A percentile compares a stretch with the other conserved stretches of the same genome.
phyloP scores from a whole-genome alignment of 2,113 vertebrate species.

The Burhinus bistriatus region DNA sequence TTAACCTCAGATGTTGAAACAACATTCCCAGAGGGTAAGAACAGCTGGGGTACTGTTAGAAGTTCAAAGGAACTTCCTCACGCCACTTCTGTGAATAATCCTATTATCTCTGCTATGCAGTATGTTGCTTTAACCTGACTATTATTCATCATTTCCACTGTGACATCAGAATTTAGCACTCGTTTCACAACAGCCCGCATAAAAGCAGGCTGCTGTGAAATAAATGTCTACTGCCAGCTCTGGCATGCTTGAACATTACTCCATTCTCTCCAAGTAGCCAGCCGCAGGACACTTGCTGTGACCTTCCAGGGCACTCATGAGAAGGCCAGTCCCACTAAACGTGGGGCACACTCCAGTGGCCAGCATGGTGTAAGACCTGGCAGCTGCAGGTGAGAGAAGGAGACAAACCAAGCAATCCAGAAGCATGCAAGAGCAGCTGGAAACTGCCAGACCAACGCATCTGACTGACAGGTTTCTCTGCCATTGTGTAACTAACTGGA shows the following conservation, averaged over 20 bases:
- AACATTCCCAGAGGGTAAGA: neutral
- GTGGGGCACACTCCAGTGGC: neutral
- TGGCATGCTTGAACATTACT: neutral
- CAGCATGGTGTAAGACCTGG: neutral
- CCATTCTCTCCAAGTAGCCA: neutral
- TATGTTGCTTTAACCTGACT: constrained; percentile 8
- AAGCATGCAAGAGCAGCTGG: neutral
- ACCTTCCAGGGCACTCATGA: neutral
- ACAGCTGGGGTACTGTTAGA: neutral
- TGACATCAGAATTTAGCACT: neutral
- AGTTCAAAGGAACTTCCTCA: constrained; percentile 2
- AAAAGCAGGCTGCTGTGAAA: neutral
- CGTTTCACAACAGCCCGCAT: neutral
- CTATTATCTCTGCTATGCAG: neutral
- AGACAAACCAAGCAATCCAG: neutral
- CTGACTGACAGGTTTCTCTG: neutral
- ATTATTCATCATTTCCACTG: neutral
- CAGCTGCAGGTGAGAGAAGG: neutral
- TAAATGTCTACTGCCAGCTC: neutral
- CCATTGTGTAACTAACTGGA: neutral
- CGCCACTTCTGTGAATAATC: neutral
- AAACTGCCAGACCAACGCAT: neutral
- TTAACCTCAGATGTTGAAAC: neutral
- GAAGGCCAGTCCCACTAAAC: neutral
- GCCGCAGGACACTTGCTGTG: neutral